Evolutionary conservation across 1,140 invertebrate genomes (phyloP), one percentile per base, ranked within the genome.

Genomic region (Drosophila pallidifrons): DNA sequence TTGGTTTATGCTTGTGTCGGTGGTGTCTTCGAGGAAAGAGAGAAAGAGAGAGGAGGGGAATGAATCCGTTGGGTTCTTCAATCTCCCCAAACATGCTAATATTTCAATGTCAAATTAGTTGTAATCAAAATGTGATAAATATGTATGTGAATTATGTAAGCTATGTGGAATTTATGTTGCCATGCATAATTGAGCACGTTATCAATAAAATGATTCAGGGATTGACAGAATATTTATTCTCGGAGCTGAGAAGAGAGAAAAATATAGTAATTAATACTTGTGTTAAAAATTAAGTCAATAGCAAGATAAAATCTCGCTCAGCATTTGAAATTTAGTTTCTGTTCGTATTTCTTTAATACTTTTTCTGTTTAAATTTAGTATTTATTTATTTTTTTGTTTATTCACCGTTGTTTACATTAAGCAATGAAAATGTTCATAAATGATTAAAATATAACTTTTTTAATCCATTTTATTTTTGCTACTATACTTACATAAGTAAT

Each of bases 101-200:
- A 90, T 76, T 81, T 89, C 85, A 89, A 74, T 86, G 85, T 89
- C 85, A 85, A 85, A 89, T 89, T 89, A 81, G 78, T 71, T 89
- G n/a, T 85, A 88, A 89, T 89, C 81, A 72, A 71, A 71, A 59
- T 55, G 68, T 89, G 85, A 88, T 88, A 89, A 89, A 67, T 80
- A 81, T 52, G 79, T 80, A 81, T 55, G 79, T 81, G 64, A 88
- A 89, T 54, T 72, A 72, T 46, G 68, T 74, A 30, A 77, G 76
- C 70, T 80, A 75, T 88, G 67, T 63, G 28, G 43, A 61, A 59
- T 72, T 79, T 79, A 72, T 66, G 45, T 51, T 55, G 41, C 35
- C 59, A 75, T 57, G 73, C 52, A 59, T 71, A 74, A 74, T 75
- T 75, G 41, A 54, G 35, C 43, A 67, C 32, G 55, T 76, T 76